A percentile compares a stretch with the other conserved stretches of the same genome.
Evolutionary conservation across 2,113 vertebrate species (phyloP).

Genomic region (Pundamilia nyererei): DNA sequence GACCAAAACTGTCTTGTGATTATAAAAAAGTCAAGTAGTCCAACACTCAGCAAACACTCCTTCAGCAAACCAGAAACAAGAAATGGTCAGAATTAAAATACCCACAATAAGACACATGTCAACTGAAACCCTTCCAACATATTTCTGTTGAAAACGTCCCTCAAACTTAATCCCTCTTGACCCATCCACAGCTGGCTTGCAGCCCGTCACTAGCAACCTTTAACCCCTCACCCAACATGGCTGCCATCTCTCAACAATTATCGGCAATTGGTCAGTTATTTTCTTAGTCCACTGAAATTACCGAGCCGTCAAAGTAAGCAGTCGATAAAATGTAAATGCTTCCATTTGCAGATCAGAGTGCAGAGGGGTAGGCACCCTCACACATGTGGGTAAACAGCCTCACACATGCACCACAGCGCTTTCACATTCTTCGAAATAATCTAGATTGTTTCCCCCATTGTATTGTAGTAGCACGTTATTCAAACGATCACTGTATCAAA

Average conservation of each 20-base stretch:
- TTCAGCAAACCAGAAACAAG: not conserved
- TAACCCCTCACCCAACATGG: slow-evolving; percentile 64
- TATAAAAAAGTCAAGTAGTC: not conserved
- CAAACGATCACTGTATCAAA: not conserved
- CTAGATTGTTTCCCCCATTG: not conserved
- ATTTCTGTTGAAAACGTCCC: slow-evolving; percentile 11
- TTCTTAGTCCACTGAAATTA: slow-evolving; percentile 80
- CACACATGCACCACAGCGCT: not conserved
- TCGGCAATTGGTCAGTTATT: slow-evolving; percentile 84
- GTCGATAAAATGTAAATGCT: slow-evolving; percentile 75
- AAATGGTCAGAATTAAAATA: not conserved
- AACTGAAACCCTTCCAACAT: not conserved
- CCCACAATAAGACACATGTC: not conserved
- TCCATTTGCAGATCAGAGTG: slow-evolving; percentile 69
- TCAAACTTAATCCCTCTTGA: slow-evolving; percentile 65
- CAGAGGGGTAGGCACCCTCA: slow-evolving; percentile 10
- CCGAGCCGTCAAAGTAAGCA: slow-evolving; percentile 66
- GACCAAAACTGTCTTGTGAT: not conserved
- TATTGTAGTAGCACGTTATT: not conserved
- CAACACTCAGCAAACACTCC: not conserved
- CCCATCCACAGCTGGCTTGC: slow-evolving; percentile 77
- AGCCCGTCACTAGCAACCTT: slow-evolving; percentile 61
- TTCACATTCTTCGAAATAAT: not conserved
- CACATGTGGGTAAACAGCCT: slow-evolving; percentile 32
- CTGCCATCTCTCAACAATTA: slow-evolving; percentile 77